These are phyloP conservation scores for Rhegmatorhina hoffmannsi DNA, from an alignment of 2,113 vertebrate genomes.

Conservation along the genomic window DNA sequence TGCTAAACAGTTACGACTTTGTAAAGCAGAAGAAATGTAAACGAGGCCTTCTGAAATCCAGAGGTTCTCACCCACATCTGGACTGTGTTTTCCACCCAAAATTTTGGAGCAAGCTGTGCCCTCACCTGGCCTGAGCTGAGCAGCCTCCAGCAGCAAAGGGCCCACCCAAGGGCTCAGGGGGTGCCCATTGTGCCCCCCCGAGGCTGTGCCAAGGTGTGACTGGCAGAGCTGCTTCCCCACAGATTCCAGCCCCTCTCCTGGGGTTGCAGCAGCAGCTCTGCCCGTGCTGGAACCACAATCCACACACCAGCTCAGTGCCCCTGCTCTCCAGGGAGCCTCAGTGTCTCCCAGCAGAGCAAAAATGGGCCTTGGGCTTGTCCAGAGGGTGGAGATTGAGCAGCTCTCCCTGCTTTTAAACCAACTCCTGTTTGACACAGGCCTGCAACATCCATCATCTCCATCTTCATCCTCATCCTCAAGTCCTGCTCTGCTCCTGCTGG, in stretches of 20 bases:
- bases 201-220: fast-evolving
- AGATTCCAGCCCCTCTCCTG: neutral
- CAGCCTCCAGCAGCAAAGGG: neutral
- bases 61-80: neutral
- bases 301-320: fast-evolving
- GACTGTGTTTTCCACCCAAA: neutral
- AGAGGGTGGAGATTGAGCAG: neutral
- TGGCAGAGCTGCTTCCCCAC: fast-evolving
- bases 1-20: slow-evolving; percentile 18
- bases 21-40: slow-evolving; percentile 66
- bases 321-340: neutral
- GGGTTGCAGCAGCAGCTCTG: neutral
- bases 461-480: neutral
- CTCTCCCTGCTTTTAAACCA: neutral
- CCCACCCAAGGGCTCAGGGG: neutral
- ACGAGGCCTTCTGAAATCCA: neutral
- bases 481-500: neutral
- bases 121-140: neutral
- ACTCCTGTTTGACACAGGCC: neutral
- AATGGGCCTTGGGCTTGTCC: neutral
- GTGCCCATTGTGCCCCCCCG: fast-evolving
- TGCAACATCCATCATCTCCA: neutral
- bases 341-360: neutral
- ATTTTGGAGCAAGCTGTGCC: neutral
- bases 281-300: fast-evolving